Evolutionary conservation across 2,113 vertebrate genomes (phyloP).

Genomic region (Dromaius novaehollandiae): DNA sequence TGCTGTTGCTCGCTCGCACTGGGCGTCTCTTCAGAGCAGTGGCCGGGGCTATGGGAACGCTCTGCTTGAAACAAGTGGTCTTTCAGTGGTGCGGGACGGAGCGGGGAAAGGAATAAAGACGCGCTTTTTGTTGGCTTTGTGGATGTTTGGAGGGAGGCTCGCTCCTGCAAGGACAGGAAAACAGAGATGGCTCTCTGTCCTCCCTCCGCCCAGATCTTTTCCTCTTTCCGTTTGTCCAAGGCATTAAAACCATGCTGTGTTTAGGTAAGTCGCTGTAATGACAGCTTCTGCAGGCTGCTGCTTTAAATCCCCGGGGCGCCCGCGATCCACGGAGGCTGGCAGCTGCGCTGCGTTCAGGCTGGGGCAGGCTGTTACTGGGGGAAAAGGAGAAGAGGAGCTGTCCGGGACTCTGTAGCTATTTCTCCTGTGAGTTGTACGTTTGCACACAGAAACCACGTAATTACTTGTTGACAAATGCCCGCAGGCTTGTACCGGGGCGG

Average conservation of each 20-base stretch:
- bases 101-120: accelerated
- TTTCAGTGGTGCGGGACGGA: accelerated
- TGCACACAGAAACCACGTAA: background rate
- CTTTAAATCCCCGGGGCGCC: accelerated
- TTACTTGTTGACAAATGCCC: background rate
- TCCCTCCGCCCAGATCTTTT: background rate
- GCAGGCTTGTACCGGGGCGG: accelerated
- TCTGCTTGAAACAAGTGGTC: no score
- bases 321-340: background rate
- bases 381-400: background rate
- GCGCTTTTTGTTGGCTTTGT: accelerated
- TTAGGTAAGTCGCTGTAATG: background rate
- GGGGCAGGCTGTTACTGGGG: background rate
- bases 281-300: background rate
- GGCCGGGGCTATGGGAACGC: background rate
- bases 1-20: background rate
- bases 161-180: no score
- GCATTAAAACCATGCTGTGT: accelerated
- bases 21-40: background rate
- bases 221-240: accelerated
- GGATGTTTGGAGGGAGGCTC: background rate
- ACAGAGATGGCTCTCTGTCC: no score
- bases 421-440: background rate
- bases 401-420: background rate
- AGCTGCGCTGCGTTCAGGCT: accelerated